These are phyloP conservation scores for Eurytoma adleriae DNA, from an alignment of 2,888 invertebrate species.

Conservation along the genomic window DNA sequence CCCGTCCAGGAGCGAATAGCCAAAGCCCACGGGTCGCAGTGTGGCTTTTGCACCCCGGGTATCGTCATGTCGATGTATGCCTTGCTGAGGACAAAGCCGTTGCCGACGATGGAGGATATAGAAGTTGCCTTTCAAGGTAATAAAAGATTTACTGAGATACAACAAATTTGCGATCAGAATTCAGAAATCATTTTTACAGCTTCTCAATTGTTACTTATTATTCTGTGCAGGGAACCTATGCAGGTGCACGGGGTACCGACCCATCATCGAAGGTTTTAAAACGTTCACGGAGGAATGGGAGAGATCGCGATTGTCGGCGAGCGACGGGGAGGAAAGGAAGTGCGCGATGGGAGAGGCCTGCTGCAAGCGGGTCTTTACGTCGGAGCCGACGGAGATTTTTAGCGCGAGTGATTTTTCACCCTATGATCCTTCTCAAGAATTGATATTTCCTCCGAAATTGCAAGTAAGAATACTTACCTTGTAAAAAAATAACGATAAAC, in stretches of 20 bases:
- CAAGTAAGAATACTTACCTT: too few relatives aligned
- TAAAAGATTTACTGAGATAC: background rate
- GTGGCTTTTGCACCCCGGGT: constrained; percentile 96
- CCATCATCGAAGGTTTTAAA: constrained; percentile 93
- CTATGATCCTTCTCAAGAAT: constrained; percentile 88
- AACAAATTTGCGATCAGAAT: too few relatives aligned
- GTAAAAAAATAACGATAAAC: too few relatives aligned
- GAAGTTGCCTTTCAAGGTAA: constrained; percentile 89
- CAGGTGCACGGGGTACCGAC: constrained; percentile 95
- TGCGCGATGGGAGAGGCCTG: constrained; percentile 83
- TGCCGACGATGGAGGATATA: constrained; percentile 85
- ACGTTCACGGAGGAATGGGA: constrained; percentile 89
- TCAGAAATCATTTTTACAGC: background rate
- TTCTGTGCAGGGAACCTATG: constrained; percentile 82
- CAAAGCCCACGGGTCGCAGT: constrained; percentile 94
- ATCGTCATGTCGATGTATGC: constrained; percentile 99
- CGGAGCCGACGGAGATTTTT: constrained; percentile 76
- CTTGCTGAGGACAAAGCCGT: constrained; percentile 84
- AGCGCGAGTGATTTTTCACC: constrained; percentile 81
- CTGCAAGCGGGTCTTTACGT: constrained; percentile 74
- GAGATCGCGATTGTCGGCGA: constrained; percentile 68
- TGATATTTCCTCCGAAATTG: constrained; percentile 94
- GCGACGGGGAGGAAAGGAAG: constrained; percentile 60
- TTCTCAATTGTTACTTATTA: background rate
- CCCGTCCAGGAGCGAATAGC: constrained; percentile 93